Conservation (phyloP, 2,797 vertebrate genomes). For the Benthosema pterotum region DNA sequence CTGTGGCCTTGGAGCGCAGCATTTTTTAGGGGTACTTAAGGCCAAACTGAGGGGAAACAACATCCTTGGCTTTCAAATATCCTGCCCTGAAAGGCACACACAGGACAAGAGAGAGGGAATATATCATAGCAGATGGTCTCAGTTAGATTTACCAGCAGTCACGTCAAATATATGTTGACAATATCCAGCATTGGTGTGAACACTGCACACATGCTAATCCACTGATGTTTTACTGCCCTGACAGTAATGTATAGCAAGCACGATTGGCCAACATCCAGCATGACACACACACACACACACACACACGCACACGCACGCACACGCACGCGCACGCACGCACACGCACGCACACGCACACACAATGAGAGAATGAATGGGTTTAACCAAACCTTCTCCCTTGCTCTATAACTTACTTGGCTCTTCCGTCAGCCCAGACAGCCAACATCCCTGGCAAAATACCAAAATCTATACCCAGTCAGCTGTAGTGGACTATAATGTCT, state of each 20-base stretch:
- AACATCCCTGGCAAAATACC: slow-evolving; percentile 6
- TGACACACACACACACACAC: slow-evolving; percentile 13
- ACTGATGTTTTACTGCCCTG: slow-evolving; percentile 41
- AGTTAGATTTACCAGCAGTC: slow-evolving; percentile 12
- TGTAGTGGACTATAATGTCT: no score
- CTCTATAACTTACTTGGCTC: background rate
- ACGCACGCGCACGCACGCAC: background rate
- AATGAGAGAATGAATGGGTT: background rate
- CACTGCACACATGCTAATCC: slow-evolving; percentile 52
- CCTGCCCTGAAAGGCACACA: slow-evolving; percentile 2
- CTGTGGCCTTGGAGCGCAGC: no score
- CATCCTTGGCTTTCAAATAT: no score
- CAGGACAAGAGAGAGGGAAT: background rate
- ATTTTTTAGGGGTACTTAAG: no score
- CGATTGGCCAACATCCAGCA: slow-evolving; percentile 58
- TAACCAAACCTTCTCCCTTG: background rate
- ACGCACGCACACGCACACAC: background rate
- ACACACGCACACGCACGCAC: slow-evolving; percentile 16
- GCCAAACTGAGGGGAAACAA: no score
- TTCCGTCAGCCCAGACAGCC: background rate
- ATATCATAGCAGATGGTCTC: background rate
- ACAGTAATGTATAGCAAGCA: slow-evolving; percentile 58
- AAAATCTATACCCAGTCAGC: background rate
- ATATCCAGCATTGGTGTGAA: slow-evolving; percentile 13
- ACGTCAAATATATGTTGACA: slow-evolving; percentile 29